Evolutionary conservation across 1,140 invertebrate species (phyloP).

Genomic region (Euglossa dilemma): DNA sequence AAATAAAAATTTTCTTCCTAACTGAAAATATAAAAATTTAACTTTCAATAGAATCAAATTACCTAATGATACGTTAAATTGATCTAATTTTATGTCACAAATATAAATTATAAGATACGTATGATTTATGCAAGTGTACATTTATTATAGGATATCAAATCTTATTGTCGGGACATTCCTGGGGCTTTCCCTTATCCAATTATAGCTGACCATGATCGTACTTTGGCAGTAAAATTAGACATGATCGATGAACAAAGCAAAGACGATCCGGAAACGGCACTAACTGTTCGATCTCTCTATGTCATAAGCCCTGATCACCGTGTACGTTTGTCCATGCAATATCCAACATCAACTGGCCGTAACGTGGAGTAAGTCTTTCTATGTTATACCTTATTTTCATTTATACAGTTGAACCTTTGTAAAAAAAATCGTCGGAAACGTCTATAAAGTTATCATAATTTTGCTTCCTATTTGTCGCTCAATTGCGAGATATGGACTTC

Average conservation of each 20-base stretch:
- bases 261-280: constrained; percentile 86
- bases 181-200: constrained; percentile 93
- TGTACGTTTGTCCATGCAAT: constrained; percentile 92
- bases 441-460: no score
- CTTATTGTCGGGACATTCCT: constrained; percentile 87
- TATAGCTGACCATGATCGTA: constrained; percentile 91
- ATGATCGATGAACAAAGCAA: constrained; percentile 90
- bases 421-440: no score
- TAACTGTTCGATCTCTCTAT: constrained; percentile 93
- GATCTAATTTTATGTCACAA: no score
- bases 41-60: no score
- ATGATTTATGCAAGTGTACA: background rate
- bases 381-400: constrained; percentile 2
- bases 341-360: constrained; percentile 94
- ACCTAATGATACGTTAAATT: no score
- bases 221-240: constrained; percentile 89
- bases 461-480: no score
- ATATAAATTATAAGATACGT: background rate
- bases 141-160: constrained; percentile 87
- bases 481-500: no score
- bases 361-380: constrained; percentile 92
- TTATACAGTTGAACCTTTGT: no score
- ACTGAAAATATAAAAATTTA: no score
- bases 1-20: no score
- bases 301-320: constrained; percentile 94